Base-by-base conservation (phyloP, 2,888 invertebrate species). In the Linnaemya tessellans region DNA sequence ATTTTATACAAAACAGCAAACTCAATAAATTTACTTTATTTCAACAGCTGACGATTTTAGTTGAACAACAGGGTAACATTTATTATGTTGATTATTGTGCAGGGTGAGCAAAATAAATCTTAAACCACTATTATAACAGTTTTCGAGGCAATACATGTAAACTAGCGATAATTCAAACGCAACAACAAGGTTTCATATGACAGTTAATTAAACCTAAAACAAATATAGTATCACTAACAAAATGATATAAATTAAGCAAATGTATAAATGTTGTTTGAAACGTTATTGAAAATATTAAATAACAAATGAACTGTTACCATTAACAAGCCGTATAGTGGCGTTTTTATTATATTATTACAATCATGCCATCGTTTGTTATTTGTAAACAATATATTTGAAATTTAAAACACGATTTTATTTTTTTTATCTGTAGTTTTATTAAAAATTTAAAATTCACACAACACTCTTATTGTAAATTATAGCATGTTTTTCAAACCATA, bases 1-100 rank as follows among this genome's bases (percentile, higher is more conserved):
- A 89, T 88, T 87, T 87, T 78, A 83, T 80, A 82, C 58, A 86
- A 83, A 84, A 78, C 74, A 83, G 60, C 30, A 60, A 67, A 70
- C 35, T 43, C 15, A 38, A 30, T 20, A 4, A 38, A 43, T 15
- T 22, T 83, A 77, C 81, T 78, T 8, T 9, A 18, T 3, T 18
- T n/a, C 22, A 51, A 30, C 86, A 87, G 86, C 84, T 86, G 87
- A 20, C 58, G 3, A 20, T 73, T 30, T 38, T 25, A 60, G 35
- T 18, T 30, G 41, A 0, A 11, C 0, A 41, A 41, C 62, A 46
- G 41, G 83, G 68, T 62, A 30, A 51, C 2, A 43, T 0, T 13
- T 51, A 10, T 64, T 54, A n/a, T 30, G 18, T 11, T 9, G 3
- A 5, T 15, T 15, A 9, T 35, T 1, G 9, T 1, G 60, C 68